These are phyloP conservation scores for Carterocephalus palaemon DNA, from an alignment of 2,888 invertebrate species.

Conservation along the genomic window DNA sequence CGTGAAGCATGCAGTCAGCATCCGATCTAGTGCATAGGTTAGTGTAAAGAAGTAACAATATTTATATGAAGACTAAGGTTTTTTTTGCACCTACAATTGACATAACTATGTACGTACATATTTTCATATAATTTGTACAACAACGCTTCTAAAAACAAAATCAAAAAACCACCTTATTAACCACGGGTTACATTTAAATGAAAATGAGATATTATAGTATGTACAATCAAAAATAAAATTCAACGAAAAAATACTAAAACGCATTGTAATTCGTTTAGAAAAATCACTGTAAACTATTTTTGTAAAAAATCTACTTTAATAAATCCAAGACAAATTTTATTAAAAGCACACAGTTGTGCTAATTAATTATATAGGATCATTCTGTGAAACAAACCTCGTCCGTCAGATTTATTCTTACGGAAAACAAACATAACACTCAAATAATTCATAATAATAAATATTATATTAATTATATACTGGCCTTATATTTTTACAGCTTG, in stretches of 20 bases:
- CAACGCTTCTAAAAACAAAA: conserved; percentile 19
- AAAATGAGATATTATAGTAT: conserved; percentile 24
- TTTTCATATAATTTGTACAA: conserved; percentile 23
- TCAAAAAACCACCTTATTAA: conserved; percentile 27
- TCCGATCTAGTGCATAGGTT: conserved; percentile 18
- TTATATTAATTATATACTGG: too few species aligned
- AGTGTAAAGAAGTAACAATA: conserved; percentile 26
- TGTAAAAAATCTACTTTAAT: conserved; percentile 24
- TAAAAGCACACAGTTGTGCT: conserved; percentile 28
- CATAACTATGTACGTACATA: conserved; percentile 39
- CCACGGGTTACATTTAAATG: conserved; percentile 24
- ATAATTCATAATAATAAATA: too few species aligned
- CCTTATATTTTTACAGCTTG: too few species aligned
- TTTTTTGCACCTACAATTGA: conserved; percentile 41
- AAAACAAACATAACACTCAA: too few species aligned
- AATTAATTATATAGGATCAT: too few species aligned
- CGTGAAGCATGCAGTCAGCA: conserved; percentile 31
- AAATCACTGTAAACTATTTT: conserved; percentile 34
- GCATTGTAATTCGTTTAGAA: conserved; percentile 61
- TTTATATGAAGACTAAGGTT: conserved; percentile 39
- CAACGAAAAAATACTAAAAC: conserved; percentile 75
- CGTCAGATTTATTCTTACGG: too few species aligned
- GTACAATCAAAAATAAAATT: conserved; percentile 31
- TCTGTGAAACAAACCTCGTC: too few species aligned
- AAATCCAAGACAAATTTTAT: conserved; percentile 21